Base-by-base conservation (phyloP, 2,113 vertebrate species). In the Mus pahari region DNA sequence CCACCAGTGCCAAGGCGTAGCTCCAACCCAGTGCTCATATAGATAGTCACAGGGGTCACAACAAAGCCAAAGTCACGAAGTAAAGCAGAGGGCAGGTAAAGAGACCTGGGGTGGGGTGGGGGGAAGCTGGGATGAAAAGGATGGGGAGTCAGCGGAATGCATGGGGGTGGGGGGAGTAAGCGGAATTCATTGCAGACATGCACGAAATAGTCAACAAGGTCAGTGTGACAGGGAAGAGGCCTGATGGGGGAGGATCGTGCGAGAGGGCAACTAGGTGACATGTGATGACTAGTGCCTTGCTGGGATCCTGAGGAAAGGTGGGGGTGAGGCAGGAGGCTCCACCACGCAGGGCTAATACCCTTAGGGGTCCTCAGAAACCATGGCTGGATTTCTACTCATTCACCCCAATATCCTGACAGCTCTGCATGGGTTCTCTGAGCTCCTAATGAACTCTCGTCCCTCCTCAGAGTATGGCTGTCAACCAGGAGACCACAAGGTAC, bases 241-340 rank as follows among this genome's bases (percentile, higher is more conserved):
- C 45, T 19, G 14, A 50, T 22, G 48, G 53, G 36, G n/a, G 50
- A 39, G 79, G 79, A 39, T 48, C 17, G 48, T 17, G 48, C 1
- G 48, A 48, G 31, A 48, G 13, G 14, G 48, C 2, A 19, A 10
- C 48, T 50, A 10, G 31, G 11, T 36, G 53, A 12, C 33, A 6
- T 2, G 5, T 11, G 20, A 24, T 11, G 20, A 24, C 31, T 1
- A 33, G 19, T 6, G 14, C 45, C 4, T 1, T 36, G 33, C 33
- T 82, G 50, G 9, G n/a, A 39, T 58, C 33, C 7, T 6, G 9
- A 58, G 16, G 53, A 22, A 12, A 60, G 20, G 36, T n/a, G 53
- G 5, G 6, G 78, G 22, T 22, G 36, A 58, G 36, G 36, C 11
- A 39, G 79, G 7, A n/a, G 48, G 53, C 10, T 24, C 19, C 0